These are phyloP conservation scores for Troides oblongomaculatus DNA, from an alignment of 2,888 invertebrate species.

Conservation along the genomic window DNA sequence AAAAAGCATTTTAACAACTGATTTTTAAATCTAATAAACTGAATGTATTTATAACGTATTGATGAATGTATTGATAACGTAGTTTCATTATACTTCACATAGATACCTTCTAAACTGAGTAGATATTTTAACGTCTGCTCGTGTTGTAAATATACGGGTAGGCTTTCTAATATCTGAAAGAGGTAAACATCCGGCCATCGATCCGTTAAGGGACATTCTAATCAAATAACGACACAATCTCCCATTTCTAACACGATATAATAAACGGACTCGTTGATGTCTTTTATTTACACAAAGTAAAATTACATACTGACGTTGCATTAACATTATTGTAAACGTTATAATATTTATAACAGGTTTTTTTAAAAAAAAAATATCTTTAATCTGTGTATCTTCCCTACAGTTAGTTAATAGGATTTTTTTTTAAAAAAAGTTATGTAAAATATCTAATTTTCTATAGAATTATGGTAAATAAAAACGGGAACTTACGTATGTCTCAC, in stretches of 20 bases:
- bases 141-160: slow-evolving; percentile 48
- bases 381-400: too few species aligned
- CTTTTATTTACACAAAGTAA: slow-evolving; percentile 18
- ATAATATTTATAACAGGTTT: too few species aligned
- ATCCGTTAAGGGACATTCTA: slow-evolving; percentile 59
- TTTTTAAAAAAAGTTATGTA: not conserved
- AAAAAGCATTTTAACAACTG: too few species aligned
- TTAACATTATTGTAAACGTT: not conserved
- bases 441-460: not conserved
- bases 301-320: not conserved
- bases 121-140: slow-evolving; percentile 59
- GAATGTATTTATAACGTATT: too few species aligned
- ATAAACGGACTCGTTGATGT: slow-evolving; percentile 24
- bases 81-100: slow-evolving; percentile 38
- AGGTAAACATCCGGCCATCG: slow-evolving; percentile 68
- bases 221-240: slow-evolving; percentile 40
- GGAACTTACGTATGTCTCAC: not conserved
- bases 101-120: slow-evolving; percentile 53
- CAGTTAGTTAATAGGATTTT: too few species aligned
- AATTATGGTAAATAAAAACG: not conserved
- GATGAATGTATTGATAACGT: not conserved
- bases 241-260: slow-evolving; percentile 26
- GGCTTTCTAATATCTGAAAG: slow-evolving; percentile 67
- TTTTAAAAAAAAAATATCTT: too few species aligned
- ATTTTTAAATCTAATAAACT: too few species aligned